phyloP scores from a whole-genome alignment of 1,140 invertebrate species.

The Cryptotermes secundus region DNA sequence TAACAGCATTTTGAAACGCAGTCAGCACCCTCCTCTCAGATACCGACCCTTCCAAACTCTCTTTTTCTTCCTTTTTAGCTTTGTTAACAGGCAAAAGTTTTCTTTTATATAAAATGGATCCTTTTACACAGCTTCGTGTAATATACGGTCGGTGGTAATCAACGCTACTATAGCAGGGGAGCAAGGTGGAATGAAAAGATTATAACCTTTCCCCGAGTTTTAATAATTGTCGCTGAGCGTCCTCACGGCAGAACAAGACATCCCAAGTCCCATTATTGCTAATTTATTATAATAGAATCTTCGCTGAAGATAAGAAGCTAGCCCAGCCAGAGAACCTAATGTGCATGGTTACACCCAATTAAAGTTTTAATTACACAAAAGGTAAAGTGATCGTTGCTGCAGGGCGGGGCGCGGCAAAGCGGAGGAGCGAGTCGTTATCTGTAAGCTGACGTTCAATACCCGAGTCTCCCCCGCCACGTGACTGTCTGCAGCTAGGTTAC shows the following conservation, averaged over 20 bases:
- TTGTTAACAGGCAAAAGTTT: neutral
- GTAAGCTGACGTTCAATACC: neutral
- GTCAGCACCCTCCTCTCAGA: neutral
- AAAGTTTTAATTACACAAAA: slow-evolving; percentile 33
- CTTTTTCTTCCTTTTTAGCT: neutral
- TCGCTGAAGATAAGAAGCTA: slow-evolving; percentile 24
- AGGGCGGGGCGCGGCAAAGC: neutral
- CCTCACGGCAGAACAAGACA: slow-evolving; percentile 27
- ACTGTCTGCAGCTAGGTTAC: neutral
- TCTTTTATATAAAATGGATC: neutral
- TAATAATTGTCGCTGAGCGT: slow-evolving; percentile 27
- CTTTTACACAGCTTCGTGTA: neutral
- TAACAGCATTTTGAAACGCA: no score
- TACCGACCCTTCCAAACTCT: neutral
- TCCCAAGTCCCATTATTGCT: slow-evolving; percentile 33
- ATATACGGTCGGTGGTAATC: slow-evolving; percentile 31
- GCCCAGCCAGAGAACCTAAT: neutral
- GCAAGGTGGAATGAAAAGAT: slow-evolving; percentile 32
- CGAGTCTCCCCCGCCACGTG: neutral
- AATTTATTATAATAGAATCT: slow-evolving; percentile 35
- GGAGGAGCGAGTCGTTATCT: neutral
- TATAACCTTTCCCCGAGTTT: slow-evolving; percentile 29
- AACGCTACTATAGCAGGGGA: neutral
- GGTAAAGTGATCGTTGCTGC: neutral
- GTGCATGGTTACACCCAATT: slow-evolving; percentile 34